These are phyloP conservation scores for Eurosta solidaginis DNA, from an alignment of 1,140 invertebrate species.

Conservation along the genomic window DNA sequence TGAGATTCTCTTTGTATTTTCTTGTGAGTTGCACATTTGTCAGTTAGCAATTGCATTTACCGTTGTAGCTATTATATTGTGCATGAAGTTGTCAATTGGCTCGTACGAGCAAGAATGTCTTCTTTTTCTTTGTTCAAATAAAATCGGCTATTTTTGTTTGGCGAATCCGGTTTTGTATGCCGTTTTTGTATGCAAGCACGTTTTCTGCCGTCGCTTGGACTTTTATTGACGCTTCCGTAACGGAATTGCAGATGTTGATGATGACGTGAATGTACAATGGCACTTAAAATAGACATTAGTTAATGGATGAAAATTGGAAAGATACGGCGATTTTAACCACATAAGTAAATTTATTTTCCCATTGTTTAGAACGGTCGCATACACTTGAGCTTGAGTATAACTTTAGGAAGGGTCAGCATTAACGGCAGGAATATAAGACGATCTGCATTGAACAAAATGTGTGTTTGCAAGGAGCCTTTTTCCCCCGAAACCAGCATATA, in stretches of 20 bases:
- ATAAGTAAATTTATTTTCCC: no score
- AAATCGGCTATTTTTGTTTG: not conserved
- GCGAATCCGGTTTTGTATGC: not conserved
- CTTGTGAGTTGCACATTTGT: not conserved
- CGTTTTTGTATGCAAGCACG: not conserved
- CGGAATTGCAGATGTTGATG: not conserved
- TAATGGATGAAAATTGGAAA: not conserved
- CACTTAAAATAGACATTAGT: not conserved
- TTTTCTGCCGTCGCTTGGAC: not conserved
- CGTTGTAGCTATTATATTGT: not conserved
- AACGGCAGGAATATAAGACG: no score
- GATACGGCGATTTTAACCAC: no score
- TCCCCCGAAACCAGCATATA: no score
- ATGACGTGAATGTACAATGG: not conserved
- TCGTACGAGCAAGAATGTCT: not conserved
- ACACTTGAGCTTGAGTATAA: no score
- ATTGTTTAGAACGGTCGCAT: no score
- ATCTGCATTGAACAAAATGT: no score
- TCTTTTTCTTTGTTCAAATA: not conserved
- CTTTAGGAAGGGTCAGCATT: no score
- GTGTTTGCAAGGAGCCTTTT: no score
- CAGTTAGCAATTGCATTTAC: not conserved
- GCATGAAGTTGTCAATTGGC: slow-evolving; percentile 22
- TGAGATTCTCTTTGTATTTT: not conserved
- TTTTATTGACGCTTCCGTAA: not conserved